phyloP scores from a whole-genome alignment of 2,113 vertebrate genomes.

The Paratilapia polleni region DNA sequence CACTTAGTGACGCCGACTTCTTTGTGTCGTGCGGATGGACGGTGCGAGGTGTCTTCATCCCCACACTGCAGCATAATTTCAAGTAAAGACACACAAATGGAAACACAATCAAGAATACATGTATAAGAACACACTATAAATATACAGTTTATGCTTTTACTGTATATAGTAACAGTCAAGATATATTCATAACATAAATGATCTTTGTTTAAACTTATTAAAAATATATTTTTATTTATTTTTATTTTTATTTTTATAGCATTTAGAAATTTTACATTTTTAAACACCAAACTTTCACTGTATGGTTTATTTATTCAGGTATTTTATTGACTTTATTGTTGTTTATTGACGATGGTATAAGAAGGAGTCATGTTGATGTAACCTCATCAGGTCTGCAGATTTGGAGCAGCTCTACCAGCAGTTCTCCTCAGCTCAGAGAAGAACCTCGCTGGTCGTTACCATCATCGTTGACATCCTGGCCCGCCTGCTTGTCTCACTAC shows the following conservation, averaged over 20 bases:
- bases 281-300: not conserved
- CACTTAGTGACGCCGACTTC: constrained; percentile 53
- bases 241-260: not conserved
- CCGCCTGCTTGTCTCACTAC: constrained; percentile 60
- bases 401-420: constrained; percentile 75
- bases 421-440: constrained; percentile 66
- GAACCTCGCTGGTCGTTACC: constrained; percentile 71
- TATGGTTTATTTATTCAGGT: not conserved
- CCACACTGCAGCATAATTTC: constrained; percentile 69
- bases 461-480: constrained; percentile 69
- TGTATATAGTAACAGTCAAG: not conserved
- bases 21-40: constrained; percentile 63
- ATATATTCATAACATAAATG: not conserved
- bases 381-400: constrained; percentile 49
- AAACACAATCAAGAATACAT: not conserved
- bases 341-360: not conserved
- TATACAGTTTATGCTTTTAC: not conserved
- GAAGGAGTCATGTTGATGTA: not conserved
- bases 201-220: not conserved
- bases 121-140: not conserved
- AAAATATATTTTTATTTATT: not conserved
- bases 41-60: constrained; percentile 63
- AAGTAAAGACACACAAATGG: constrained; percentile 40
- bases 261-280: not conserved
- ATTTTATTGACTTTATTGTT: not conserved